Evolutionary conservation across 1,140 invertebrate species (phyloP).

Genomic region (Belonocnema kinseyi): DNA sequence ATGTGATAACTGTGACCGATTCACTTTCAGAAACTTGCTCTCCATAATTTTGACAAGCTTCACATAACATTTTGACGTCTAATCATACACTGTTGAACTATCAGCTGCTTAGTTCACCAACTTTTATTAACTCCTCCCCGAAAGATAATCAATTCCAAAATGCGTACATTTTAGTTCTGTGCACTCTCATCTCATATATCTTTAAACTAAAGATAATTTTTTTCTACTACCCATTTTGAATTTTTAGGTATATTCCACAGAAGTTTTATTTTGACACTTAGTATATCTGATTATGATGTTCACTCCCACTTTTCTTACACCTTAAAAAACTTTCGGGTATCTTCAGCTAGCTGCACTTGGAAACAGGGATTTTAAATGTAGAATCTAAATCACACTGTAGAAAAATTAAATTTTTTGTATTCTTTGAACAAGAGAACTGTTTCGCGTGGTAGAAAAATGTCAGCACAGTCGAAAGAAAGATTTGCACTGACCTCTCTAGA

Average conservation of each 20-base stretch:
- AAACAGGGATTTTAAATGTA: too few relatives aligned
- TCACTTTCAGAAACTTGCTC: not conserved
- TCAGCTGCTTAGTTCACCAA: not conserved
- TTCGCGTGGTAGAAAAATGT: not conserved
- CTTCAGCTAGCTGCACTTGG: not conserved
- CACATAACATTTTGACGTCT: conserved; percentile 19
- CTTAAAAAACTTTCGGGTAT: not conserved
- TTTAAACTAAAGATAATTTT: too few relatives aligned
- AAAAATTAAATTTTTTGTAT: not conserved
- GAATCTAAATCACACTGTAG: not conserved
- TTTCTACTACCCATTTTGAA: too few relatives aligned
- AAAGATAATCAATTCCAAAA: too few relatives aligned
- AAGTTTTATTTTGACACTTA: too few relatives aligned
- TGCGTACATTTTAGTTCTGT: not conserved
- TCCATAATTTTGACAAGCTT: conserved; percentile 22
- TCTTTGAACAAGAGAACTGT: not conserved
- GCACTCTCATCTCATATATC: too few relatives aligned
- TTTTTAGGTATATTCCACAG: too few relatives aligned
- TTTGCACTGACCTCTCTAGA: conserved; percentile 28
- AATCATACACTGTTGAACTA: not conserved
- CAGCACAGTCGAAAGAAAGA: conserved; percentile 23
- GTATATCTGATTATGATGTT: too few relatives aligned
- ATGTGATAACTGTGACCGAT: not conserved
- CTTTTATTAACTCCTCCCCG: too few relatives aligned
- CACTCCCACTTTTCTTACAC: not conserved